Evolutionary conservation across 1,140 invertebrate species (phyloP).

Genomic region (Elymnias hypermnestra): DNA sequence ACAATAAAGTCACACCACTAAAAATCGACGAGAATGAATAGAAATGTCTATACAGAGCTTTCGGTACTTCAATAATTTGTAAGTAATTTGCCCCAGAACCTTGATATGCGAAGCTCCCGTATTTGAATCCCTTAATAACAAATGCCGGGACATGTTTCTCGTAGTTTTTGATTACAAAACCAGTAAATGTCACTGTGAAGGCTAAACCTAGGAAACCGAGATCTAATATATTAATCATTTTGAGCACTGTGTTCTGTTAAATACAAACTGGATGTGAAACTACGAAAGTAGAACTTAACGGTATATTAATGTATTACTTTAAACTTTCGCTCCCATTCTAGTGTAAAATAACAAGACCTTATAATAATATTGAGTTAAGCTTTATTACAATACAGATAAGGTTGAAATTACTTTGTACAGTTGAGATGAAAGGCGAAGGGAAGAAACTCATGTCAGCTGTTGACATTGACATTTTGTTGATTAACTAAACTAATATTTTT

Average conservation of each 20-base stretch:
- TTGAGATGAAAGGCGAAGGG: no score
- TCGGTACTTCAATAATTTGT: slow-evolving; percentile 80
- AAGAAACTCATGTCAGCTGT: no score
- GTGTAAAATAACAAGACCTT: no score
- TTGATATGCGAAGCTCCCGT: slow-evolving; percentile 81
- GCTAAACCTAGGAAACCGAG: slow-evolving; percentile 75
- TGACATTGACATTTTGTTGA: no score
- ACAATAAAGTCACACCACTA: slow-evolving; percentile 65
- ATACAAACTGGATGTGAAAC: background rate
- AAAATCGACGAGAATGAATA: slow-evolving; percentile 81
- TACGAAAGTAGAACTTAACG: slow-evolving; percentile 25
- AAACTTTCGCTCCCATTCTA: slow-evolving; percentile 17
- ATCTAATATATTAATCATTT: slow-evolving; percentile 77
- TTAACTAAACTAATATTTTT: no score
- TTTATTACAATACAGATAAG: no score
- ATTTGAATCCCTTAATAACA: slow-evolving; percentile 79
- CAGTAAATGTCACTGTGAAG: slow-evolving; percentile 70
- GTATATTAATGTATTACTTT: slow-evolving; percentile 10
- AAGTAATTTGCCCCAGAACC: slow-evolving; percentile 69
- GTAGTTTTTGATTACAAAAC: slow-evolving; percentile 78
- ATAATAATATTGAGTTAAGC: no score
- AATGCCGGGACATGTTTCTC: slow-evolving; percentile 80
- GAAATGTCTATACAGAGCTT: slow-evolving; percentile 86
- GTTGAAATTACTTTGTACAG: no score
- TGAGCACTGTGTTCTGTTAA: background rate